These are phyloP conservation scores for Acanthacorydalis orientalis DNA, from an alignment of 2,888 invertebrate species.

Conservation along the genomic window DNA sequence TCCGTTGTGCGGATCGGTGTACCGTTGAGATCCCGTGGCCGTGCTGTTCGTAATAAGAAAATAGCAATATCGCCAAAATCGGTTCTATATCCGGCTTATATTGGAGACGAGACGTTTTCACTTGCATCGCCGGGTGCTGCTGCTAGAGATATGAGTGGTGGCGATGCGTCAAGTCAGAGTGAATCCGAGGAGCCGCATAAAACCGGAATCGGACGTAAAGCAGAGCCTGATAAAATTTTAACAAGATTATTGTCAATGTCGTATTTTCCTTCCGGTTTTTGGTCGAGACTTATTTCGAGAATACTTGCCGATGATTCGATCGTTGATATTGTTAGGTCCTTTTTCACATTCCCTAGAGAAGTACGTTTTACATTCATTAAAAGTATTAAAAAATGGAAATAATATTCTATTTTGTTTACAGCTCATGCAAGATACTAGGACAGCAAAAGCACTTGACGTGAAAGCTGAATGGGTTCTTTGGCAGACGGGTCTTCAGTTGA, in stretches of 20 bases:
- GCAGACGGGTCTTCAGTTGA: conserved; percentile 80
- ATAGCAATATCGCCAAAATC: conserved; percentile 32
- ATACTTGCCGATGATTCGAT: conserved; percentile 78
- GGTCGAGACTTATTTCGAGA: conserved; percentile 87
- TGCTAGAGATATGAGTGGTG: neutral
- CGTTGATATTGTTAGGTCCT: conserved; percentile 56
- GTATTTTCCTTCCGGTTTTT: conserved; percentile 96
- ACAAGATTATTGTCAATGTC: conserved; percentile 78
- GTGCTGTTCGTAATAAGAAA: conserved; percentile 45
- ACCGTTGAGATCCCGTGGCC: conserved; percentile 47
- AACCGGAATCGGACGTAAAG: conserved; percentile 24
- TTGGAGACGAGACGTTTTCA: conserved; percentile 20
- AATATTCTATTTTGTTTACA: conserved; percentile 13
- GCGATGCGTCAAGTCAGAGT: neutral
- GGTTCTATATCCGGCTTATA: conserved; percentile 22
- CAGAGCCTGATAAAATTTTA: conserved; percentile 39
- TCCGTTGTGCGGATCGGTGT: conserved; percentile 29
- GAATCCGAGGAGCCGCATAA: conserved; percentile 15
- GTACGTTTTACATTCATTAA: conserved; percentile 18
- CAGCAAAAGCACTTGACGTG: conserved; percentile 44
- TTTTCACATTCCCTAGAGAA: conserved; percentile 57
- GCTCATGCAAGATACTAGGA: conserved; percentile 41
- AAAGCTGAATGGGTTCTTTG: conserved; percentile 84
- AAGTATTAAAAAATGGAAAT: neutral
- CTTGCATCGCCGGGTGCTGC: conserved; percentile 18